Evolutionary conservation across 2,113 vertebrate species (phyloP).

Genomic region (Butastur rufipennis): DNA sequence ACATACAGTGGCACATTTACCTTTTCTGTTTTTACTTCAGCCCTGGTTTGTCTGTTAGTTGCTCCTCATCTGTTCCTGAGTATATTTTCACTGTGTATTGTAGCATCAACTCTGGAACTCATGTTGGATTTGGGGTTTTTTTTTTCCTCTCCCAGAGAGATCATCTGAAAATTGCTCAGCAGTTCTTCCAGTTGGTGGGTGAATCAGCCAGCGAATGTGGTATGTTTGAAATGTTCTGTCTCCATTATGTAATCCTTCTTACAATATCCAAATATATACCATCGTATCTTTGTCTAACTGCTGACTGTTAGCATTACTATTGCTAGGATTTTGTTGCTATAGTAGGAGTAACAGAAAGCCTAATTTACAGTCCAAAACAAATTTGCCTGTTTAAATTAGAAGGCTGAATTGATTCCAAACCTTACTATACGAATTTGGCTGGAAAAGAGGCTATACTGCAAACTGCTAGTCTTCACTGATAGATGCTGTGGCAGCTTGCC

Average conservation of each 20-base stretch:
- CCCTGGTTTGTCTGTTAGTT: background rate
- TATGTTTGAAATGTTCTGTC: conserved; percentile 62
- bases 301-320: background rate
- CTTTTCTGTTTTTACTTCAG: background rate
- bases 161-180: conserved; percentile 93
- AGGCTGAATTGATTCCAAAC: background rate
- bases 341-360: background rate
- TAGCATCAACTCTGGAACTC: background rate
- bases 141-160: conserved; percentile 80
- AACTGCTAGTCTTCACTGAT: background rate
- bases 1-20: background rate
- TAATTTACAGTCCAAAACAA: background rate
- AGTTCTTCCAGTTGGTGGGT: conserved; percentile 96
- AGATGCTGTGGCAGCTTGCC: background rate
- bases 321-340: background rate
- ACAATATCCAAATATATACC: background rate
- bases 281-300: background rate
- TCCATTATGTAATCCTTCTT: background rate
- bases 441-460: background rate
- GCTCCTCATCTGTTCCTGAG: background rate
- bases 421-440: background rate
- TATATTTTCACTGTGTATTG: background rate
- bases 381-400: background rate
- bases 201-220: conserved; percentile 96
- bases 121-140: background rate